These are phyloP conservation scores for Sthenelais limicola DNA, from an alignment of 2,888 invertebrate genomes.

Conservation along the genomic window DNA sequence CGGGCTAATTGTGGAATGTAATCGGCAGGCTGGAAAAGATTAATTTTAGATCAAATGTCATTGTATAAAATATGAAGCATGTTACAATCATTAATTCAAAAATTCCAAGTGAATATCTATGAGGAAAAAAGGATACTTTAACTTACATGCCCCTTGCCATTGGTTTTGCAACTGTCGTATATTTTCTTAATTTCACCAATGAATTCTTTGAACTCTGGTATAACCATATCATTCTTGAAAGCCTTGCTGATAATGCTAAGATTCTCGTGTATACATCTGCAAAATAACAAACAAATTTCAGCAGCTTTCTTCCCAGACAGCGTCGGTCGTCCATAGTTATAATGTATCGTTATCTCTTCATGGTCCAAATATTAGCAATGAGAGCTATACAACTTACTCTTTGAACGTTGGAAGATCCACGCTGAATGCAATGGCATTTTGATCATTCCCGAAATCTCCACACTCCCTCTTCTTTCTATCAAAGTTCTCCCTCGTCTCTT, in stretches of 20 bases:
- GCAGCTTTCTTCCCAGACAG: not conserved
- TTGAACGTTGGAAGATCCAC: conserved; percentile 76
- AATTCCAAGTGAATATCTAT: not conserved
- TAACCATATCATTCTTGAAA: conserved; percentile 93
- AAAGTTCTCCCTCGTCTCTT: conserved; percentile 38
- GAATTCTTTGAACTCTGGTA: conserved; percentile 93
- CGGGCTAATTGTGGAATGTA: conserved; percentile 95
- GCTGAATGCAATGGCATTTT: not conserved
- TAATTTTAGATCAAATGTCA: not conserved
- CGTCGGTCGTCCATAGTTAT: not conserved
- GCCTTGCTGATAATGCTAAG: conserved; percentile 92
- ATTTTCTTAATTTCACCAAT: conserved; percentile 93
- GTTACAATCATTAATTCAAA: not conserved
- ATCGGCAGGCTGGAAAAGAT: conserved; percentile 36
- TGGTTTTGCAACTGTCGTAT: conserved; percentile 77
- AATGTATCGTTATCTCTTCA: not conserved
- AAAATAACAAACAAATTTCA: conserved; percentile 39
- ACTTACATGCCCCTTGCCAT: conserved; percentile 22
- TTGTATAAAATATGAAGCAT: not conserved
- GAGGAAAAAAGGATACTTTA: not conserved
- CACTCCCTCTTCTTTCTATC: conserved; percentile 1
- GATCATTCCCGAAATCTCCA: not conserved
- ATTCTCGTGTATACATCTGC: conserved; percentile 77
- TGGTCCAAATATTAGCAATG: not conserved
- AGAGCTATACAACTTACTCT: conserved; percentile 33